Conservation (phyloP, 2,797 vertebrate species). For the Microctenopoma lineatum region DNA sequence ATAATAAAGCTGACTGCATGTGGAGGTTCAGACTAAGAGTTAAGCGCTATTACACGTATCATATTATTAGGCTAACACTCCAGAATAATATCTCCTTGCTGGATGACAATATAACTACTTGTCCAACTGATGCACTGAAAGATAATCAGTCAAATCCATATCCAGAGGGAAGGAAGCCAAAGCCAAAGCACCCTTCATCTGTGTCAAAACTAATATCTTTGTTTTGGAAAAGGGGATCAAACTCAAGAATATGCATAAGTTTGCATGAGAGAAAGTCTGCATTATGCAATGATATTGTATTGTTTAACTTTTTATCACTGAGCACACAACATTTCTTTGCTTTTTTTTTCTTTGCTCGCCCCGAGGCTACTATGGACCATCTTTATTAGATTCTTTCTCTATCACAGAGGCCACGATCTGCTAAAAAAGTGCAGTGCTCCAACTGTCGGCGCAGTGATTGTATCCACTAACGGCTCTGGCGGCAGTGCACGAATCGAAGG, state of each 20-base stretch:
- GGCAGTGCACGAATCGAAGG: constrained; percentile 78
- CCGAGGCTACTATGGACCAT: constrained; percentile 17
- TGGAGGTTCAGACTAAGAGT: constrained; percentile 62
- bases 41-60: constrained; percentile 68
- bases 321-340: background rate
- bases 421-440: constrained; percentile 58
- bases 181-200: constrained; percentile 68
- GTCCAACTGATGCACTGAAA: constrained; percentile 76
- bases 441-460: constrained; percentile 70
- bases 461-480: constrained; percentile 75
- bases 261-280: constrained; percentile 34
- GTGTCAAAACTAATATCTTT: constrained; percentile 72
- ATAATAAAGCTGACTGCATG: constrained; percentile 53
- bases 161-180: constrained; percentile 66
- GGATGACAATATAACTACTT: constrained; percentile 62
- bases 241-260: constrained; percentile 51
- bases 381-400: constrained; percentile 42
- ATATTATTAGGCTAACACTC: constrained; percentile 69
- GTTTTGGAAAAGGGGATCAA: constrained; percentile 67
- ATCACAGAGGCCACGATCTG: constrained; percentile 66
- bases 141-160: constrained; percentile 77
- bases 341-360: background rate
- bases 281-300: constrained; percentile 19
- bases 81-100: constrained; percentile 67
- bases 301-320: constrained; percentile 38